Evolutionary conservation across 1,140 invertebrate genomes (phyloP), one percentile per base, ranked within the genome.

Genomic region (Temnothorax nylanderi): DNA sequence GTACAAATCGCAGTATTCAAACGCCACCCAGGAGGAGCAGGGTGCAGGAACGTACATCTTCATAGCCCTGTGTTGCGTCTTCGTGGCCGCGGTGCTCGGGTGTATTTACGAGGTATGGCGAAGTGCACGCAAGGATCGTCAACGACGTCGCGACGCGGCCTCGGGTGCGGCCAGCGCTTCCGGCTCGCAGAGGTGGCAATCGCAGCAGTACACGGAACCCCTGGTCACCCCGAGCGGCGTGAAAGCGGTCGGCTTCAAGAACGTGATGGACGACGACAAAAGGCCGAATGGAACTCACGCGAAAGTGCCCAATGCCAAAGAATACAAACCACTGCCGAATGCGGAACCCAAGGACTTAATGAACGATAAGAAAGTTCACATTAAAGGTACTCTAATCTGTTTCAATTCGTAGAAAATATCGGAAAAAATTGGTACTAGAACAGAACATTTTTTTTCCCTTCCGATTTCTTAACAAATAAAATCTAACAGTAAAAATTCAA

Each of bases 21-120:
- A 97, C 87, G 96, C 96, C 7, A 97, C 97, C 10, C 96, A 97
- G 58, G 97, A 98, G 93, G 97, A 98, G 93, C 97, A 98, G 89
- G 97, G 96, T 64, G 97, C 97, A 0, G 96, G 95, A 56, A 97
- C 97, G 93, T 96, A 98, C 87, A 96, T 97, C 65, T 97, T 98
- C 89, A 97, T 97, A 88, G 96, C 96, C 2, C 94, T 98, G 11
- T 97, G 97, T 26, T 96, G 96, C 47, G 95, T 97, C 58, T 97
- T 97, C 93, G 94, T 97, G 41, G 94, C 96, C 18, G 97, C 97
- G 21, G 95, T 98, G 1, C 93, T 97, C 62, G 96, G 96, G 62
- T 97, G 96, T 89, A 95, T 94, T 86, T 97, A 97, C 87, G 96
- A 97, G 91, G 96, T 97, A 4, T 93, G 93, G 90, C 90, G 95